Conservation (phyloP, 2,888 invertebrate species). For the Andrena minutula region DNA sequence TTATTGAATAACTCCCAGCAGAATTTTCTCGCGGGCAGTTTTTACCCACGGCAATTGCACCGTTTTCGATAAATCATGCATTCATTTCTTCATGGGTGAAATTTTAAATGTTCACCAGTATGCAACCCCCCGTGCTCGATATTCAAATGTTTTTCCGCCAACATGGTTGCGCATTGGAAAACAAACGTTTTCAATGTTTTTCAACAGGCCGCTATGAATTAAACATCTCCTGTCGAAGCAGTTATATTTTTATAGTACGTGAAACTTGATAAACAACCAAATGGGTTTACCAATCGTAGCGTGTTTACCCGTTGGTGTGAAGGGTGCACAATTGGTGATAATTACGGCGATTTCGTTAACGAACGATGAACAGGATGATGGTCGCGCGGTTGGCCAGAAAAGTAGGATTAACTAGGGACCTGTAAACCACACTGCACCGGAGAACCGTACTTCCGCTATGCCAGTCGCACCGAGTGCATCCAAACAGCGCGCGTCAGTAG, state of each 20-base stretch:
- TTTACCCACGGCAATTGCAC: neutral
- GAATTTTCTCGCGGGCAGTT: constrained; percentile 2
- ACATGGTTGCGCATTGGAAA: neutral
- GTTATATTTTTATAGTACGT: neutral
- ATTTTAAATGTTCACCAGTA: neutral
- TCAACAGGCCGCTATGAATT: neutral
- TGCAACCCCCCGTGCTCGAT: neutral
- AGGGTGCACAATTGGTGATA: constrained; percentile 12
- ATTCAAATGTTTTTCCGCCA: neutral
- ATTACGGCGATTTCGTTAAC: constrained; percentile 27
- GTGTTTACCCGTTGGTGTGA: too few relatives aligned
- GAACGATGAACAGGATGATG: constrained; percentile 21
- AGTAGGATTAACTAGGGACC: constrained; percentile 43
- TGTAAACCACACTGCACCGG: neutral
- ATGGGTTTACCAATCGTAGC: too few relatives aligned
- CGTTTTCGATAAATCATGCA: constrained; percentile 12
- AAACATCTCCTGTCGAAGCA: neutral
- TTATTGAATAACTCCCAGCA: constrained; percentile 22
- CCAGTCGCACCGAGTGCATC: constrained; percentile 9
- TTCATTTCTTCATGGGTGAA: neutral
- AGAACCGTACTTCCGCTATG: constrained; percentile 34
- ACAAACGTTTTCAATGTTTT: neutral
- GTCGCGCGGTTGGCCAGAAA: constrained; percentile 27
- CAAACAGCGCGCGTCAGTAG: constrained; percentile 41
- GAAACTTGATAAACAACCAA: neutral